These are phyloP conservation scores for Cheilosia variabilis DNA, from an alignment of 2,888 invertebrate species.

Conservation along the genomic window DNA sequence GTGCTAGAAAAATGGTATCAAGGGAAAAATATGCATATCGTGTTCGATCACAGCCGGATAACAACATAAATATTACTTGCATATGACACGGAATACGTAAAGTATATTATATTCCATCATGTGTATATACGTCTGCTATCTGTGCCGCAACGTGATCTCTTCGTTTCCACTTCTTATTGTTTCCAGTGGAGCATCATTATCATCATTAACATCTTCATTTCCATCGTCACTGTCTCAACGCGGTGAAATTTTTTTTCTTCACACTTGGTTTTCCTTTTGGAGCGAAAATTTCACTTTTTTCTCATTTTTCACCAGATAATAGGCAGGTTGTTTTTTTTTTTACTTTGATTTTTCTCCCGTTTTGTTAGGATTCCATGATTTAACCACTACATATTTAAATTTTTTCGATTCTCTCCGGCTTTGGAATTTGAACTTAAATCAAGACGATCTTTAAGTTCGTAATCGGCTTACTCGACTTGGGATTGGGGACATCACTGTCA, in stretches of 20 bases:
- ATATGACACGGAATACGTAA: not conserved
- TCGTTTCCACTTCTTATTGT: slow-evolving; percentile 21
- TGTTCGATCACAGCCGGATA: too few relatives aligned
- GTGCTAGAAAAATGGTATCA: too few relatives aligned
- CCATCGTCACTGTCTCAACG: slow-evolving; percentile 40
- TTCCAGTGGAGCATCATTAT: slow-evolving; percentile 33
- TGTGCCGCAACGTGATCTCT: slow-evolving; percentile 38
- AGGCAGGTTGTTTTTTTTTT: slow-evolving; percentile 24
- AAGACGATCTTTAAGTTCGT: too few relatives aligned
- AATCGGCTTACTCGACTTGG: too few relatives aligned
- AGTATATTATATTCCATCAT: not conserved
- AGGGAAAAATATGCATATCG: too few relatives aligned
- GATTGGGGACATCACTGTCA: too few relatives aligned
- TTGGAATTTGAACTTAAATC: not conserved
- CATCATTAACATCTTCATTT: slow-evolving; percentile 42
- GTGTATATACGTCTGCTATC: slow-evolving; percentile 11
- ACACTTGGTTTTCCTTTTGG: slow-evolving; percentile 30
- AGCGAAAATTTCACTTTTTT: slow-evolving; percentile 63
- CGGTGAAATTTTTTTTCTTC: slow-evolving; percentile 44
- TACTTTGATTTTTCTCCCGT: slow-evolving; percentile 1
- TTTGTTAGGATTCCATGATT: slow-evolving; percentile 5
- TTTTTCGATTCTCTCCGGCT: not conserved
- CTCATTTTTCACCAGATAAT: slow-evolving; percentile 36
- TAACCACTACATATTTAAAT: not conserved
- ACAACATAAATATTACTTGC: not conserved